A percentile compares a stretch with the other conserved stretches of the same genome.
phyloP scores from a whole-genome alignment of 1,140 invertebrate species.

The Tenebrio molitor region DNA sequence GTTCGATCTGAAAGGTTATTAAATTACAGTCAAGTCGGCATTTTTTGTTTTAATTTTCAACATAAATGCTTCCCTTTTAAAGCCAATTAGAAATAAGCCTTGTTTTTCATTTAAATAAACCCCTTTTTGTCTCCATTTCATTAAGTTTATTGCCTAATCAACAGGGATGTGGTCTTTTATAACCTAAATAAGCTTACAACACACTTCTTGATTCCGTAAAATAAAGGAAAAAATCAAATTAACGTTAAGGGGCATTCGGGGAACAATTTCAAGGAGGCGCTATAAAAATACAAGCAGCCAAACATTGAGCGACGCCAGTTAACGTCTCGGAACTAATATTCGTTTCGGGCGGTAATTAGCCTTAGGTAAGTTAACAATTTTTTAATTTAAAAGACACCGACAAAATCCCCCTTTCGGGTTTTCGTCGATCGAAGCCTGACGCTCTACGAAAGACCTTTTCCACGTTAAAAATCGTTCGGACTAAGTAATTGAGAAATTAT shows the following conservation, averaged over 20 bases:
- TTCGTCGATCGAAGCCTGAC: no score
- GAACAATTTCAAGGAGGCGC: constrained; percentile 52
- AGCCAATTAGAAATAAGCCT: constrained; percentile 35
- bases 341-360: constrained; percentile 22
- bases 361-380: constrained; percentile 27
- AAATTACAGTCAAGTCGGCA: constrained; percentile 1
- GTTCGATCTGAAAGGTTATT: neutral
- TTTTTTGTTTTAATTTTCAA: constrained; percentile 22
- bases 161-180: constrained; percentile 55
- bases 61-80: constrained; percentile 21
- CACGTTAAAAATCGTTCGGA: neutral
- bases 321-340: constrained; percentile 39
- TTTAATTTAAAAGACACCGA: neutral
- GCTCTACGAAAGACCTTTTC: no score
- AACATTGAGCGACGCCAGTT: constrained; percentile 34
- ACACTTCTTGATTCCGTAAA: constrained; percentile 54
- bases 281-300: constrained; percentile 54
- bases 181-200: constrained; percentile 55
- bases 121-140: constrained; percentile 51
- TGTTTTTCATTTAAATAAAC: constrained; percentile 45
- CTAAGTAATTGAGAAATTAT: constrained; percentile 31
- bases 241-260: constrained; percentile 55
- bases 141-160: constrained; percentile 56
- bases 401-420: no score
- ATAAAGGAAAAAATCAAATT: constrained; percentile 59